These are phyloP conservation scores for Sycobia sp. DNA, from an alignment of 1,140 invertebrate species.

Conservation along the genomic window DNA sequence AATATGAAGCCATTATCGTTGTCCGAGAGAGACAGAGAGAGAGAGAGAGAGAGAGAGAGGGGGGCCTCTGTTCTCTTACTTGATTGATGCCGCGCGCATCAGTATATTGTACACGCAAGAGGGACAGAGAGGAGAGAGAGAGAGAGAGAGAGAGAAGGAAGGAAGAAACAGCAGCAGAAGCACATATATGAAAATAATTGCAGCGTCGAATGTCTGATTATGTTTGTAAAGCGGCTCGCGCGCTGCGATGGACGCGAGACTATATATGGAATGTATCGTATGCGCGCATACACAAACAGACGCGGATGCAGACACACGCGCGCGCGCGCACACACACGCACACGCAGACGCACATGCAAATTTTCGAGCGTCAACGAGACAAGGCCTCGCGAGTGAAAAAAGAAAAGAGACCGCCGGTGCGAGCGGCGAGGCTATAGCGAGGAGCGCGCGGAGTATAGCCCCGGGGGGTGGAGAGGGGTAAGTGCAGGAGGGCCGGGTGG, in stretches of 20 bases:
- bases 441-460: background rate
- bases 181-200: no score
- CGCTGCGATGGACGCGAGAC: background rate
- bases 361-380: slow-evolving; percentile 51
- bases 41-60: no score
- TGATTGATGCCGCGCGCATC: slow-evolving; percentile 31
- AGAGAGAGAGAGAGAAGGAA: no score
- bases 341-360: slow-evolving; percentile 39
- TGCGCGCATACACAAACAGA: no score
- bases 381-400: slow-evolving; percentile 28
- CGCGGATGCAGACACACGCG: background rate
- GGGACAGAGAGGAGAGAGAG: no score
- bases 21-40: no score
- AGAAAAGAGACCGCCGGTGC: background rate
- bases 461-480: background rate
- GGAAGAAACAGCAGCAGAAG: background rate
- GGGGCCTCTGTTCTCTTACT: slow-evolving; percentile 12
- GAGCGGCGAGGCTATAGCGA: background rate
- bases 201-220: slow-evolving; percentile 43
- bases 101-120: no score
- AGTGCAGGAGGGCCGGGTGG: no score
- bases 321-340: no score
- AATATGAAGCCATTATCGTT: slow-evolving; percentile 16
- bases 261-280: slow-evolving; percentile 1
- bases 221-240: slow-evolving; percentile 31